Conservation (phyloP, 2,888 invertebrate species). For the Trissonchulus latispiculum region DNA sequence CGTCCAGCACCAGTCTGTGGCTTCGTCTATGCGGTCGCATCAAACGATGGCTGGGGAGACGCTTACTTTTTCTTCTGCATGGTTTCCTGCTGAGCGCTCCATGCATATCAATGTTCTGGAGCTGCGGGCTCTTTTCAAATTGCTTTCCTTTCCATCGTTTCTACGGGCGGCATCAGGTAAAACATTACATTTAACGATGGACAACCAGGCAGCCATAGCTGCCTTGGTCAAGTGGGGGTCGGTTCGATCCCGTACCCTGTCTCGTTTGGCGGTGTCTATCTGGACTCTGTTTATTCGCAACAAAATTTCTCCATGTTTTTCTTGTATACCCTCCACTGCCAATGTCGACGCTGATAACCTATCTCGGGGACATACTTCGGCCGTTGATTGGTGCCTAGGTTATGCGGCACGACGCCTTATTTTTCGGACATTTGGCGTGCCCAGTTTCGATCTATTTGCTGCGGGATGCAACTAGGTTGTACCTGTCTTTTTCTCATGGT, state of each 20-base stretch:
- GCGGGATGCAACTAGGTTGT: background rate
- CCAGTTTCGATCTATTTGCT: background rate
- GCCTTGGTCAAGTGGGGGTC: background rate
- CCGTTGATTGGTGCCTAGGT: background rate
- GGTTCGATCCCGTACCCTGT: background rate
- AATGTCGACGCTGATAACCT: background rate
- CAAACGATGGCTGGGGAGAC: background rate
- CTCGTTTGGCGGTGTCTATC: background rate
- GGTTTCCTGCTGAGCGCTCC: background rate
- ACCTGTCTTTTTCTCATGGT: background rate
- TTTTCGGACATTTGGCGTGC: background rate
- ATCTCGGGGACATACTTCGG: background rate
- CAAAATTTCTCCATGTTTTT: background rate
- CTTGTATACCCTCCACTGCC: background rate
- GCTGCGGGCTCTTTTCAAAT: background rate
- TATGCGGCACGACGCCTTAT: background rate
- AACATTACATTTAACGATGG: background rate
- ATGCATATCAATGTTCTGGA: background rate
- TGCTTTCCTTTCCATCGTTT: background rate
- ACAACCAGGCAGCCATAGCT: background rate
- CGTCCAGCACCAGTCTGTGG: background rate
- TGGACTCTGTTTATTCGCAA: background rate
- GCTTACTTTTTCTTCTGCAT: background rate
- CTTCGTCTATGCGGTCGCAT: background rate
- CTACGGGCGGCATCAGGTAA: no score